Conservation (phyloP, 1,140 invertebrate species). For the Tenebrio molitor region DNA sequence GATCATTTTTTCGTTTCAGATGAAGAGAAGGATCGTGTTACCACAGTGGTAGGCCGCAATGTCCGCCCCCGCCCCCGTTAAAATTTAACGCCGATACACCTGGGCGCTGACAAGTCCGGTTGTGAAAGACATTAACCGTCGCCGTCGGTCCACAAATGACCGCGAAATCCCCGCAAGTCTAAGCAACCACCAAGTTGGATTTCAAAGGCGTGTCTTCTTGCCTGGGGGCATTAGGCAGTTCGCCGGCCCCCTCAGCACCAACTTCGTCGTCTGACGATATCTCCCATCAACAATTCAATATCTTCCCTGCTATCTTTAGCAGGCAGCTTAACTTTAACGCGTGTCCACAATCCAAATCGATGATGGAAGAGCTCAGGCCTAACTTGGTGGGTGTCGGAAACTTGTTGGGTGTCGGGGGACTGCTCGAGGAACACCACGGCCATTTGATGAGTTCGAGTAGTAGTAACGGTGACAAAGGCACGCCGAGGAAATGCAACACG, state of each 20-base stretch:
- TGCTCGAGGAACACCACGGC: conserved; percentile 83
- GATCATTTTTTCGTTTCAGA: neutral
- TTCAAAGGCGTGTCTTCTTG: conserved; percentile 69
- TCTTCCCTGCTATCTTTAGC: conserved; percentile 90
- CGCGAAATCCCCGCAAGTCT: conserved; percentile 30
- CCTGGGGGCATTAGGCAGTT: conserved; percentile 65
- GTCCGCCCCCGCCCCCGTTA: neutral
- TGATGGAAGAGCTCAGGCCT: conserved; percentile 87
- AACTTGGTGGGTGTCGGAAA: conserved; percentile 83
- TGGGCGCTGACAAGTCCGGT: neutral
- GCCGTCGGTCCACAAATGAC: conserved; percentile 14
- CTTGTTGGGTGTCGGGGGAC: conserved; percentile 79
- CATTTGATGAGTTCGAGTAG: conserved; percentile 66
- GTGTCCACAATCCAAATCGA: conserved; percentile 78
- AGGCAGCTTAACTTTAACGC: conserved; percentile 85
- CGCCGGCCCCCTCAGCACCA: conserved; percentile 66
- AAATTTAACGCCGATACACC: too few species aligned
- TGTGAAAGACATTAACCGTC: conserved; percentile 10
- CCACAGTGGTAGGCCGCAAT: neutral
- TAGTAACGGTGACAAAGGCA: conserved; percentile 67
- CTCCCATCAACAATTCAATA: conserved; percentile 87
- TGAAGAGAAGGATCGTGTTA: neutral
- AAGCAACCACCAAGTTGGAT: conserved; percentile 70
- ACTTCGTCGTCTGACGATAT: conserved; percentile 69
- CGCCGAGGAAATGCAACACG: conserved; percentile 79